Evolutionary conservation across 2,797 vertebrate species (phyloP).

Genomic region (Urophycis tenuis): DNA sequence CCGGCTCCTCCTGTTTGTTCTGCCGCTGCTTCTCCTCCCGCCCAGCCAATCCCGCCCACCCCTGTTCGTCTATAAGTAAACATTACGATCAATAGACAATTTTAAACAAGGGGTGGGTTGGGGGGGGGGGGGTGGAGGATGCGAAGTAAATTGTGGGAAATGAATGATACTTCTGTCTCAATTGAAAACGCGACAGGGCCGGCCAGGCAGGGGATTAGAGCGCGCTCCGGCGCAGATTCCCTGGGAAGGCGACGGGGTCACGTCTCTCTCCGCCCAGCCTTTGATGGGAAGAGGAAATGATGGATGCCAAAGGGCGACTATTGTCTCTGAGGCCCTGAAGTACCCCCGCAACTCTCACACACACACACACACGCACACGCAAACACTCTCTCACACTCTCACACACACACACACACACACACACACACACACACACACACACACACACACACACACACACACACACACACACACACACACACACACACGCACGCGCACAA

Average conservation of each 20-base stretch:
- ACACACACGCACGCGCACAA: too few species aligned
- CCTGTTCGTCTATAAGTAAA: constrained; percentile 75
- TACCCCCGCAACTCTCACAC: constrained; percentile 37
- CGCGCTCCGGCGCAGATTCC: constrained; percentile 62
- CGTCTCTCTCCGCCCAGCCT: constrained; percentile 59
- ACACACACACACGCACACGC: background rate
- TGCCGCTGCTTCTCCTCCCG: constrained; percentile 34
- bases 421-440: background rate
- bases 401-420: background rate
- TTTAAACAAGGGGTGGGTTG: constrained; percentile 65
- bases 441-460: too few species aligned
- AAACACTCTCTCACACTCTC: background rate
- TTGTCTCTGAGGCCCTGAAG: constrained; percentile 55
- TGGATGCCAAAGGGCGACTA: constrained; percentile 54
- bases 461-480: too few species aligned
- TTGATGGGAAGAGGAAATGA: constrained; percentile 63
- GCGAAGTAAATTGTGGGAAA: constrained; percentile 79
- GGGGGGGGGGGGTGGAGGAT: constrained; percentile 54
- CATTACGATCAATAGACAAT: constrained; percentile 91
- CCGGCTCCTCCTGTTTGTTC: constrained; percentile 64
- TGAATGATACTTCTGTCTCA: constrained; percentile 71
- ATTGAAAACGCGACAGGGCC: constrained; percentile 70
- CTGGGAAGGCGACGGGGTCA: constrained; percentile 59
- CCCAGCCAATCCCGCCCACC: constrained; percentile 24
- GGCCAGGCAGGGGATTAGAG: constrained; percentile 68